Conservation (phyloP, 2,113 vertebrate species). For the Manacus vitellinus region DNA sequence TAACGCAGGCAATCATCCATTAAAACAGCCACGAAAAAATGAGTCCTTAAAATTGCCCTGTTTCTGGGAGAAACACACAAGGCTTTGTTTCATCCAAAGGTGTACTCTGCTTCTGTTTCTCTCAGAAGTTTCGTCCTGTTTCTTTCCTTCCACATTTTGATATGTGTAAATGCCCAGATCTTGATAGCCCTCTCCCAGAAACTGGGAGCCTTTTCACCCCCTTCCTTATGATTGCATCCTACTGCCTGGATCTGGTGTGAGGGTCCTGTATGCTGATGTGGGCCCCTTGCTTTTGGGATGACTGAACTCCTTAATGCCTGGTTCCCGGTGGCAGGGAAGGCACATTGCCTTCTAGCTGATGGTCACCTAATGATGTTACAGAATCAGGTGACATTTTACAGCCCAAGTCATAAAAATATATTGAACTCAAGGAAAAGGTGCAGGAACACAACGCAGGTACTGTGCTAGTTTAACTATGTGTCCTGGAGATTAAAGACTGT, state of each 20-base stretch:
- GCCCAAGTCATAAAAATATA: neutral
- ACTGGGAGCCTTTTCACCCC: neutral
- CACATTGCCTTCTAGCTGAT: fast-evolving
- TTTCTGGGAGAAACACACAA: neutral
- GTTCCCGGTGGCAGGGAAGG: neutral
- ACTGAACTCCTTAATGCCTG: neutral
- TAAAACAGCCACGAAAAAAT: neutral
- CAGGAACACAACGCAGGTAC: neutral
- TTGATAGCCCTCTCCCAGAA: neutral
- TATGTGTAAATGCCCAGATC: neutral
- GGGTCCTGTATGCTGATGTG: fast-evolving
- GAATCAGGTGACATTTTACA: neutral
- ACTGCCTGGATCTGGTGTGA: neutral
- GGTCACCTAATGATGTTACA: neutral
- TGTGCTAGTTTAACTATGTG: neutral
- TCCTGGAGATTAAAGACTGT: neutral
- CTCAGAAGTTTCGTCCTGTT: neutral
- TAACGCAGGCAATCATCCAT: neutral
- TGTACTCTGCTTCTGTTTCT: neutral
- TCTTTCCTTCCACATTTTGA: neutral
- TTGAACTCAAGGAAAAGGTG: neutral
- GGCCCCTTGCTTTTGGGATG: neutral
- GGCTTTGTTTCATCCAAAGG: neutral
- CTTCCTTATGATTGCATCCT: neutral
- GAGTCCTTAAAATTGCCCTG: neutral